A percentile compares a stretch with the other conserved stretches of the same genome.
Conservation (phyloP, 2,113 vertebrate species). For the Irena cyanogastra region DNA sequence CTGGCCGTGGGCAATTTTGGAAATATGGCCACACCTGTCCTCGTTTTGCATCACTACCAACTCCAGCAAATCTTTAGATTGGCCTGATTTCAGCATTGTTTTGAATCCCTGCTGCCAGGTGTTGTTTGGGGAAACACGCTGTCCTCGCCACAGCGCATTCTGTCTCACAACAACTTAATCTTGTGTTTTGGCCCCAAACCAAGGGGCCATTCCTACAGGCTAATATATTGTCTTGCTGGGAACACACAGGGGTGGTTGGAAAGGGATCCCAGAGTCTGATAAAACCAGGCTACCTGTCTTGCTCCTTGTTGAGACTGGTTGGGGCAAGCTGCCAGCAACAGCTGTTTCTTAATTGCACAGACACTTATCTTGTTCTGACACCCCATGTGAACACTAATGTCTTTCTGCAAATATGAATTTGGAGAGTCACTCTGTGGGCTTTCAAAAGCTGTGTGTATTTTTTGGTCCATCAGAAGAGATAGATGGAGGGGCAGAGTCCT, state of each 20-base stretch:
- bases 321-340: conserved; percentile 4
- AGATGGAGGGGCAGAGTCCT: not conserved
- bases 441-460: not conserved
- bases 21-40: conserved; percentile 23
- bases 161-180: not conserved
- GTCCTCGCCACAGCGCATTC: not conserved
- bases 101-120: conserved; percentile 29
- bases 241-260: not conserved
- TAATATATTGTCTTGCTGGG: not conserved
- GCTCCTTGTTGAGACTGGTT: not conserved
- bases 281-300: conserved; percentile 24
- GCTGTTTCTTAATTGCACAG: conserved; percentile 46
- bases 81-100: conserved; percentile 24
- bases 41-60: not conserved
- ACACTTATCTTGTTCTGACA: conserved; percentile 52
- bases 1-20: not conserved
- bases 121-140: conserved; percentile 34
- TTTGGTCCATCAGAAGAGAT: not conserved
- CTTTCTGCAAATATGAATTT: not conserved
- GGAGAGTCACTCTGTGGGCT: not conserved
- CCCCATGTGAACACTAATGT: not conserved
- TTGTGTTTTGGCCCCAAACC: not conserved
- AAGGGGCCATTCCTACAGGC: not conserved
- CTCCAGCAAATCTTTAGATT: not conserved
- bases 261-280: not conserved